Evolutionary conservation across 2,888 invertebrate genomes (phyloP), one percentile per base, ranked within the genome.

Genomic region (Matsumyia berberina): DNA sequence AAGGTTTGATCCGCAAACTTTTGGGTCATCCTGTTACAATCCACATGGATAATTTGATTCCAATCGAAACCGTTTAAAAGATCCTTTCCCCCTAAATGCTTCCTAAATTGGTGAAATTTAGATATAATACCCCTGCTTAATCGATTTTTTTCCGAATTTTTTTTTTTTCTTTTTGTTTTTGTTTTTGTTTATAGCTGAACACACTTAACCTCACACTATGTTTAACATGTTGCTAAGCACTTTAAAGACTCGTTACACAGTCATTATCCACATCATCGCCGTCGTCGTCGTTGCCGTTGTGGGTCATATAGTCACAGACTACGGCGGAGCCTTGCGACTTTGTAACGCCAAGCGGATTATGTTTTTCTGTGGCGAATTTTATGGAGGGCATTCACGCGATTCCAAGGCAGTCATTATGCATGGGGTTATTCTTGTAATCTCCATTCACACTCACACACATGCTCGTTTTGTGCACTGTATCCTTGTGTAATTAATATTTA

Each of bases 361-460:
- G 67, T 73, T 73, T 24, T 69, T 64, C 42, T 73, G 73, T 73
- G 78, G 78, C 37, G 49, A 74, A 42, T 83, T 83, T 74, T 74
- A 79, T 69, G 73, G 73, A 53, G 67, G 62, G 37, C 57, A 62
- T 78, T 67, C 79, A 79, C 79, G 79, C 78, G 83, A 83, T 74
- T 73, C 73, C 51, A 79, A 83, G 83, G 69, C 73, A 73, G 53
- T 73, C 66, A 78, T 83, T 83, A 78, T 83, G 78, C 67, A 73
- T 31, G 39, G 57, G 46, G 44, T 67, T 72, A 72, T 72, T 62
- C 15, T 51, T 62, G 55, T 62, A 53, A 62, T 67, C 72, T 57
- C 44, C 53, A 62, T 67, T 62, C 53, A 55, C 58, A 81, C 24
- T 33, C 55, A 72, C 44, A 42, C 49, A 42, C 58, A n/a, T 39